Evolutionary conservation across 2,113 vertebrate genomes (phyloP), one percentile per base, ranked within the genome.

Genomic region (Carassius auratus): DNA sequence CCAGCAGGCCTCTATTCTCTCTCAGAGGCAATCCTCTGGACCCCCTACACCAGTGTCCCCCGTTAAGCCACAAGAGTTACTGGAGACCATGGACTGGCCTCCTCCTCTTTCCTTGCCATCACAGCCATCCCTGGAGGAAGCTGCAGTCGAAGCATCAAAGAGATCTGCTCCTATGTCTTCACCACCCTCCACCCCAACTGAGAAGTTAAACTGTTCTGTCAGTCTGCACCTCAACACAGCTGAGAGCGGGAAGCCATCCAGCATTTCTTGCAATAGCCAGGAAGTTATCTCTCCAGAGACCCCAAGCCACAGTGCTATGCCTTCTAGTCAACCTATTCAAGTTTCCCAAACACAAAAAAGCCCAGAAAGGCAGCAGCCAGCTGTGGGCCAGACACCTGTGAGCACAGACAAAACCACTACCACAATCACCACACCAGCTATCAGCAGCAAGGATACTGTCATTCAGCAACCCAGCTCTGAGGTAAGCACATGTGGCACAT

Each of bases 1-100:
- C 5, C 97, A 98, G 90, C 97, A 97, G 92, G 96, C 96, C 3
- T 95, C 95, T 17, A 90, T 92, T 81, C 95, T 96, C 89, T 91
- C 94, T 55, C 90, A 95, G 93, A 95, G 93, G 92, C 93, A 92
- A 88, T 93, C 96, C 81, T 94, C 94, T 85, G 91, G 95, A 89
- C 90, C 91, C 62, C 85, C 74, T 17, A 92, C 92, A 12, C 90
- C 90, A 2, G 76, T 89, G 83, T 93, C 93, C 10, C 90, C 92
- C 26, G 21, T 84, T 55, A 89, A 88, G 83, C 84, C 85, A 5
- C 90, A 85, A 66, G 88, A 91, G 76, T 83, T 84, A 42, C 76
- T 85, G 0, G 69, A 84, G 76, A 42, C 79, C 71, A 88, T 90
- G 83, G 91, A 93, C 36, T 79, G 38, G 38, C 69, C 89, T 2